Percentiles rank a stretch among this genome's conserved stretches.
These are phyloP conservation scores for Coranthus polyacanthus DNA, from an alignment of 2,797 vertebrate species.

Conservation along the genomic window DNA sequence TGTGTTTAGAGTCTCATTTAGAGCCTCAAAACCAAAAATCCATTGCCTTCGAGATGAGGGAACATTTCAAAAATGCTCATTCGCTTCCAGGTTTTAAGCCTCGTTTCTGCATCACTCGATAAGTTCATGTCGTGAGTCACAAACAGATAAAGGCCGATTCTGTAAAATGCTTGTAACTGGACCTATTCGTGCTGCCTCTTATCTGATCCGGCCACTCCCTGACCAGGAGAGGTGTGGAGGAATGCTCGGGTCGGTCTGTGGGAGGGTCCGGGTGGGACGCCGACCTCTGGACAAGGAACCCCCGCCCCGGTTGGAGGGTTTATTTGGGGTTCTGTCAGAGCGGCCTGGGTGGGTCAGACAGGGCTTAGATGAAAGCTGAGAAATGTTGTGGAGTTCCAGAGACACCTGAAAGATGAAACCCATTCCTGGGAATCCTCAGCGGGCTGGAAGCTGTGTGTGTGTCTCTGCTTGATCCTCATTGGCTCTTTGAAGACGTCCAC, in stretches of 20 bases:
- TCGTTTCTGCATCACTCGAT: background rate
- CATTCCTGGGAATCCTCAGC: conserved; percentile 53
- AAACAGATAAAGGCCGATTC: background rate
- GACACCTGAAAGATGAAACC: conserved; percentile 71
- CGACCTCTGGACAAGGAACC: conserved; percentile 31
- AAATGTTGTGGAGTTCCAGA: conserved; percentile 49
- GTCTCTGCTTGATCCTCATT: conserved; percentile 5
- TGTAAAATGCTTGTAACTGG: conserved; percentile 14
- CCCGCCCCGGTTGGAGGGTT: conserved; percentile 21
- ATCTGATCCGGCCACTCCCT: conserved; percentile 37
- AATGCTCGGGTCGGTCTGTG: conserved; percentile 26
- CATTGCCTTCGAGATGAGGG: no score
- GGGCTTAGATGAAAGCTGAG: conserved; percentile 65
- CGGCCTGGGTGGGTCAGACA: conserved; percentile 45
- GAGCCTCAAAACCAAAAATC: no score
- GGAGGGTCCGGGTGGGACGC: conserved; percentile 23
- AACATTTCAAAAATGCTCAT: no score
- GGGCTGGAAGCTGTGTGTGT: conserved; percentile 13
- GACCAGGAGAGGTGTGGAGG: conserved; percentile 9
- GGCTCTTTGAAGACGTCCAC: no score
- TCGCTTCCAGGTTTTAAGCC: no score
- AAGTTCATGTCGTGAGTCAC: background rate
- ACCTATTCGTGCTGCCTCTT: conserved; percentile 1
- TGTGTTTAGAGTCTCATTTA: no score
- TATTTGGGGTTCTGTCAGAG: conserved; percentile 54